Base-by-base conservation (phyloP, 2,113 vertebrate genomes). In the Scomber colias region DNA sequence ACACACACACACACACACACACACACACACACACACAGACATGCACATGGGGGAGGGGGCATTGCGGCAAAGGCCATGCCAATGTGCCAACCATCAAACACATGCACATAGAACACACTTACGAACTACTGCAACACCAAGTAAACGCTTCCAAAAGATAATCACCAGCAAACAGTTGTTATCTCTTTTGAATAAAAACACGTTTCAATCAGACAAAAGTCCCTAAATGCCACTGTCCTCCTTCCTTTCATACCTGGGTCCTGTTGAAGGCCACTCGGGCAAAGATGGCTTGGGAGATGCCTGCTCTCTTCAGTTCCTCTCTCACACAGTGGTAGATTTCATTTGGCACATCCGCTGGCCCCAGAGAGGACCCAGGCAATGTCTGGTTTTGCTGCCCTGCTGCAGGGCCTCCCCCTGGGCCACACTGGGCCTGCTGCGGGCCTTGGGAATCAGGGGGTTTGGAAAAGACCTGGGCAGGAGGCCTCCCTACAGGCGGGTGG, bases 251-350 rank as follows among this genome's bases (percentile, higher is more conserved):
- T 94, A 99, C 98, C 98, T 99, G 98, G 91, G 98, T 99, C 95
- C 98, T 96, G 96, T 99, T 99, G 94, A 99, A 99, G 93, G 98
- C 98, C 94, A 99, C 98, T 21, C 98, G 96, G 86, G 98, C 98
- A 92, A 99, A 99, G 91, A 99, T 95, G 84, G 98, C 98, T 94
- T 99, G 98, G 66, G 98, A 99, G 93, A 99, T 99, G 90, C 97
- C 98, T 49, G 98, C 98, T 89, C 98, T 95, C 95, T 99, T 99
- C 91, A 99, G 95, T 91, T 99, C 98, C 46, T 99, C 98, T 19
- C 98, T 96, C 82, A 99, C 98, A 93, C 96, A 97, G 91, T 98
- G 98, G 96, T 99, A 99, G 95, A 99, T 97, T 90, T 98, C 97
- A 74, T 83, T 94, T 84, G 97, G 97, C 92, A 99, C 96, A 84